phyloP scores from a whole-genome alignment of 2,888 invertebrate species.

The Sinhomidia bicolor region DNA sequence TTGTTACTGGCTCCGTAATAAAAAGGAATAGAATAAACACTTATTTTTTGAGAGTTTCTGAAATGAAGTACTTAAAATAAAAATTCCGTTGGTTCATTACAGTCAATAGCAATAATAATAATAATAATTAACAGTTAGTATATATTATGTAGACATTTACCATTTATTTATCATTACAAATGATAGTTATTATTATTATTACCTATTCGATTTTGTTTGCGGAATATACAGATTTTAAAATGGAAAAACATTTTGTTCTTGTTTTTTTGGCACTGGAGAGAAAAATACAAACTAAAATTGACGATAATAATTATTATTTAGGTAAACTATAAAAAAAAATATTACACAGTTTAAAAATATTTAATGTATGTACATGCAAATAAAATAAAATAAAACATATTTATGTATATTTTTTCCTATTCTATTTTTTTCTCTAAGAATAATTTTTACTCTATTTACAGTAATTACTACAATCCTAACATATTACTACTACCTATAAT shows the following conservation, averaged over 20 bases:
- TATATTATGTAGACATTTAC: no score
- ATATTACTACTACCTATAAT: neutral
- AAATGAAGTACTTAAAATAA: slow-evolving; percentile 4
- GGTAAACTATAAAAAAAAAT: no score
- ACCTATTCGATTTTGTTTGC: no score
- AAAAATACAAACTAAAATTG: neutral
- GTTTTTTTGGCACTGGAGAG: slow-evolving; percentile 13
- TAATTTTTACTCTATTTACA: no score
- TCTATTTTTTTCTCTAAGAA: no score
- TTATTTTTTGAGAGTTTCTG: neutral
- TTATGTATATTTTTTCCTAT: no score
- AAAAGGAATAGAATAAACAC: neutral
- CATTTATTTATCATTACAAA: neutral
- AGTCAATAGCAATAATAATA: no score
- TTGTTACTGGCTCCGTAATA: slow-evolving; percentile 6
- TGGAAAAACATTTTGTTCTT: neutral
- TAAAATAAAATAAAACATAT: neutral
- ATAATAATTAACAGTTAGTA: no score
- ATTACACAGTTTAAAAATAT: no score
- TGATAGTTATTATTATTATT: neutral
- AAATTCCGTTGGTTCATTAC: neutral
- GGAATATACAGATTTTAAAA: neutral
- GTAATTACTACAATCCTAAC: neutral
- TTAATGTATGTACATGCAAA: neutral
- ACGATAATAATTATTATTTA: neutral